Base-by-base conservation (phyloP, 2,797 vertebrate species). In the Parauchenoglanis punctatus region DNA sequence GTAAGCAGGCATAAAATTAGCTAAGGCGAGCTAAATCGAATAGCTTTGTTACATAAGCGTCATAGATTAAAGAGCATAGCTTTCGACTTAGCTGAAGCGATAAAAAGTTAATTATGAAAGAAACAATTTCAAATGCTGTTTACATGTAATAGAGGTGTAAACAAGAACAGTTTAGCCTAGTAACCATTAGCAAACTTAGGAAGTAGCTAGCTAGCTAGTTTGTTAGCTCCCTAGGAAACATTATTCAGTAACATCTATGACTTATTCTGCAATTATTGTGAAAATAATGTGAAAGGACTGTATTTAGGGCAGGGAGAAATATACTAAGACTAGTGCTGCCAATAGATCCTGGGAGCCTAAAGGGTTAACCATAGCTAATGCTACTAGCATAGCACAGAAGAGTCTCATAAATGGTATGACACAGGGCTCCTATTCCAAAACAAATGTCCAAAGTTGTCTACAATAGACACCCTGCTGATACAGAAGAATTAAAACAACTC, bases 171-270 rank as follows among this genome's bases (percentile, higher is more conserved):
- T 11, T 20, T 35, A 35, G 20, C 31, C 15, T 54, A 31, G n/a
- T 28, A 54, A 80, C 58, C 77, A 56, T 78, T 63, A 81, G 58
- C 20, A 63, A 46, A 63, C 18, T 80, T 10, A 80, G 40, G n/a
- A 54, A 15, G 7, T 13, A 40, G 28, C 31, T 59, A 40, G 18
- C 77, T 35, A 10, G 10, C 35, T 17, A 0, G 3, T 31, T 56
- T 0, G 3, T 40, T 54, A 18, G 15, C 7, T 17, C 28, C 7
- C n/a, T 78, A 56, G 10, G n/a, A 54, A 5, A 77, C 18, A 40
- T 80, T 40, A 61, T 61, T 40, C 5, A n/a, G 2, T 23, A 40
- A 58, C 54, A 58, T 58, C 28, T 56, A 7, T 78, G 17, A 78
- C 35, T 80, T 20, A 23, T 59, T 80, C 56, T 59, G 18, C 31